A percentile compares a stretch with the other conserved stretches of the same genome.
Conservation (phyloP, 2,113 vertebrate genomes). For the Eretmodus cyanostictus region DNA sequence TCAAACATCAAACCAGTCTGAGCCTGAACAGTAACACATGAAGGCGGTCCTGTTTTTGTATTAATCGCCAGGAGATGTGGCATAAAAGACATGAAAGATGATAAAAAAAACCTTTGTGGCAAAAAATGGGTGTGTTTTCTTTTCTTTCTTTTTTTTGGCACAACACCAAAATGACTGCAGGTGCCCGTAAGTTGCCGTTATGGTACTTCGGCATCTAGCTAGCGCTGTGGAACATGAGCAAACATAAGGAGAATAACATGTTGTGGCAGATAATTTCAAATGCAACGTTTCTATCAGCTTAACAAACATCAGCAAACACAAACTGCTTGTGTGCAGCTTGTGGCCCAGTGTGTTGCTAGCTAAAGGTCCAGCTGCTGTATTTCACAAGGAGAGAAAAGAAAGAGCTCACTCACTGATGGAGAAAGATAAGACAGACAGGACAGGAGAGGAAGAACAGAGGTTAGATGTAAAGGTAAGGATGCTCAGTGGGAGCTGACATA, state of each 20-base stretch:
- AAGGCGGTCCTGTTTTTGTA: not conserved
- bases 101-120: not conserved
- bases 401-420: not conserved
- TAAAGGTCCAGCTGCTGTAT: not conserved
- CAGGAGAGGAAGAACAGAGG: not conserved
- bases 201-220: not conserved
- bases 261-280: not conserved
- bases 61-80: not conserved
- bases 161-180: not conserved
- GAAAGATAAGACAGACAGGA: not conserved
- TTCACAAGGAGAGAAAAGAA: not conserved
- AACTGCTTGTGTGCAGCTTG: not conserved
- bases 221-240: rapidly evolving
- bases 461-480: not conserved
- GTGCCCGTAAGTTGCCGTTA: not conserved
- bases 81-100: not conserved
- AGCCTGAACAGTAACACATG: not conserved
- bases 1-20: not conserved
- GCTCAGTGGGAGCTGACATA: not conserved
- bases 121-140: not conserved
- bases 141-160: not conserved
- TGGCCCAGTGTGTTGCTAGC: rapidly evolving
- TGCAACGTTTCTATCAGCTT: not conserved
- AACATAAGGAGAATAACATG: not conserved
- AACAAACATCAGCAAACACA: not conserved